Conservation (phyloP, 2,113 vertebrate species). For the Sapajus apella region DNA sequence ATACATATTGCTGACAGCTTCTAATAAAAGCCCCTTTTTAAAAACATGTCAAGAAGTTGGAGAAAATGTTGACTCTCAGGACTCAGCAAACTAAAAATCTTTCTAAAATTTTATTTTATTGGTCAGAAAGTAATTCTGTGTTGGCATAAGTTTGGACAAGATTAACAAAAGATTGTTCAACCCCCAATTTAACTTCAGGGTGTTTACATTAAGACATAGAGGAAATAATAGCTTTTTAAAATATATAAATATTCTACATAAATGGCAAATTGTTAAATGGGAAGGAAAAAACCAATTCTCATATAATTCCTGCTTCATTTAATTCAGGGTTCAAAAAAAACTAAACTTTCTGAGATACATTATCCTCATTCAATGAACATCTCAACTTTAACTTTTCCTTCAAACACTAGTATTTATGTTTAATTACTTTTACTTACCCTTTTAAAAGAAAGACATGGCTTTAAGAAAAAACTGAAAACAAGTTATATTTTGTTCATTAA, state of each 20-base stretch:
- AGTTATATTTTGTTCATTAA: neutral
- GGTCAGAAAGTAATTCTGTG: neutral
- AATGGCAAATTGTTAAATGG: constrained; percentile 65
- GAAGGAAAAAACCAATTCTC: constrained; percentile 6
- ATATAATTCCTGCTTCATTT: constrained; percentile 32
- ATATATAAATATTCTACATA: constrained; percentile 59
- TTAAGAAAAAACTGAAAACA: neutral
- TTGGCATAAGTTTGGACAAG: neutral
- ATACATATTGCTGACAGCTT: too few species aligned
- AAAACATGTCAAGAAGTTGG: neutral
- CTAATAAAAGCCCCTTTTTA: neutral
- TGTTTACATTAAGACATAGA: constrained; percentile 52
- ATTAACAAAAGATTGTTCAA: neutral
- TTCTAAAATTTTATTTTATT: neutral
- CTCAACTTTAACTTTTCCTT: neutral
- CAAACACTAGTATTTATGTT: neutral
- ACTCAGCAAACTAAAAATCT: neutral
- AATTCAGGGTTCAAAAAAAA: constrained; percentile 18
- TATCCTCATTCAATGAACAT: neutral
- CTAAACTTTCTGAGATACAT: neutral
- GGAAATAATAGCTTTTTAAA: constrained; percentile 39
- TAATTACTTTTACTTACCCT: neutral
- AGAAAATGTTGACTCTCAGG: neutral
- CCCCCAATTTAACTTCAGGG: neutral
- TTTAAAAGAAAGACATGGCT: neutral